Base-by-base conservation (phyloP, 2,888 invertebrate genomes). In the Pasiphila rectangulata region DNA sequence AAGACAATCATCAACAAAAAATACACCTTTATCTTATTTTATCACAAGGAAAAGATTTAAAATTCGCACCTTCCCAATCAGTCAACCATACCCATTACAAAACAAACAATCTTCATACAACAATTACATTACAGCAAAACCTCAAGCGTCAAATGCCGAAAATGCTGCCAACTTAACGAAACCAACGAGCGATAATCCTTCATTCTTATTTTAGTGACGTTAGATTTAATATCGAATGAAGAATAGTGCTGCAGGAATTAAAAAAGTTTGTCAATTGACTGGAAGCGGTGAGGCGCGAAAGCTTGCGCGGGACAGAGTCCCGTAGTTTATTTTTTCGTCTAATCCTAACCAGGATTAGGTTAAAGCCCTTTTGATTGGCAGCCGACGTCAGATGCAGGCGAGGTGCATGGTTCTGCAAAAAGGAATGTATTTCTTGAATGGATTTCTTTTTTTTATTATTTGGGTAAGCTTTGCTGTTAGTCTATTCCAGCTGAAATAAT, bases 301-400 rank as follows among this genome's bases (percentile, higher is more conserved):
- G 83, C 84, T 83, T 84, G 84, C 72, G 67, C 72, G 75, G 77
- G 79, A 82, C 82, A 75, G 80, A 82, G 83, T 67, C 73, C 69
- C 73, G 72, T 67, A 75, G 81, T 83, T 78, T 82, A 76, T 86
- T 86, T 86, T 86, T 85, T 83, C 76, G 75, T 78, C 24, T 85
- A 86, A 87, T 86, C 87, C 86, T 75, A 77, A 76, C 77, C 78
- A 69, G 87, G 87, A 86, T 88, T 86, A 87, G 82, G 79, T 75
- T 76, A 83, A 85, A 85, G 83, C 78, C 82, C 78, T 75, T 84
- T 83, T 87, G 87, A 88, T 82, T 86, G 87, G 86, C 87, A 86
- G 87, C 81, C 82, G 83, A 70, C 83, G 85, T 86, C 85, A 79
- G 79, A 71, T 74, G 81, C 86, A 83, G 72, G 69, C 48, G 56